phyloP scores from a whole-genome alignment of 2,113 vertebrate species.

The Phaethornis superciliosus region DNA sequence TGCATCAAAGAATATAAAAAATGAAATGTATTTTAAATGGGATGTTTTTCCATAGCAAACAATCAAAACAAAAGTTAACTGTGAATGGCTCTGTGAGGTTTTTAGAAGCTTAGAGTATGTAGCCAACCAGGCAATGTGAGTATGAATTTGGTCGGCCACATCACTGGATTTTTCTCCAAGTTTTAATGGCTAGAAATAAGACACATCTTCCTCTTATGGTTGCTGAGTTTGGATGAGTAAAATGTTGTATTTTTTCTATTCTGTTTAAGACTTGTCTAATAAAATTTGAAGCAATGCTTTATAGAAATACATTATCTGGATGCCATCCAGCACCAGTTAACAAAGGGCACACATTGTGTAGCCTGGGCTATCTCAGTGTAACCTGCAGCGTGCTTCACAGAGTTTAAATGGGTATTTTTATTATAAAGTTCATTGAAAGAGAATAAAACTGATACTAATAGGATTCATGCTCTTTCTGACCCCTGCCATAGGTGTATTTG shows the following conservation, averaged over 20 bases:
- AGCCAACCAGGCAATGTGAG: accelerated
- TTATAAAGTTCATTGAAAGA: not conserved
- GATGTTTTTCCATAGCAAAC: not conserved
- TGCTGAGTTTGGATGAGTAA: not conserved
- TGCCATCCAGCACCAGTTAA: not conserved
- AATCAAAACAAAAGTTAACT: not conserved
- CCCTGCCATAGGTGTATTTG: not conserved
- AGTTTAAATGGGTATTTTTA: not conserved
- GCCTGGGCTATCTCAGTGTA: not conserved
- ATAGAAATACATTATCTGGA: not conserved
- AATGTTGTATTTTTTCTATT: not conserved
- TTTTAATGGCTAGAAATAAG: not conserved
- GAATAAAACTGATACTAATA: not conserved
- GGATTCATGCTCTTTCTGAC: not conserved
- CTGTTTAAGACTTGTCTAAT: not conserved
- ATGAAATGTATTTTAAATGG: not conserved
- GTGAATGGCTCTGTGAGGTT: not conserved
- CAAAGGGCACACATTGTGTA: not conserved
- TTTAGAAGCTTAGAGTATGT: not conserved
- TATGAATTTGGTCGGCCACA: not conserved
- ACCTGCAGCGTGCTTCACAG: too few relatives aligned
- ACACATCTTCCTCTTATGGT: not conserved
- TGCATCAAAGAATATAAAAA: not conserved
- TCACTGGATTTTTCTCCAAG: not conserved
- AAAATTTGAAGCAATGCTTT: not conserved